These are phyloP conservation scores for Cyprinus carpio DNA, from an alignment of 2,113 vertebrate genomes.

Conservation along the genomic window DNA sequence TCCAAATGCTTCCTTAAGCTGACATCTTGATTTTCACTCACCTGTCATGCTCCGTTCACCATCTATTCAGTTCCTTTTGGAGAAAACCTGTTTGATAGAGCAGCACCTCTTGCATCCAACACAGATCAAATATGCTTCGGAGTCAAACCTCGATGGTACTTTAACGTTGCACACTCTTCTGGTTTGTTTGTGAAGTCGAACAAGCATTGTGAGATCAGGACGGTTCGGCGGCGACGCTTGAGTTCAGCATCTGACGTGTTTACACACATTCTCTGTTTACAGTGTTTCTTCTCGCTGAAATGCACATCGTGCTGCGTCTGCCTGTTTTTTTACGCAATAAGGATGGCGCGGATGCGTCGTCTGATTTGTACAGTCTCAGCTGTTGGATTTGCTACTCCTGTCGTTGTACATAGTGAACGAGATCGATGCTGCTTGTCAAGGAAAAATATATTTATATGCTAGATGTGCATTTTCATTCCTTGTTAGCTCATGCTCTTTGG, in stretches of 20 bases:
- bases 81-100: not conserved
- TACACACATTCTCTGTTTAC: constrained; percentile 70
- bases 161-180: constrained; percentile 51
- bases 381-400: constrained; percentile 51
- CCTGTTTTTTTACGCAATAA: constrained; percentile 57
- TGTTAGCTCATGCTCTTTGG: constrained; percentile 47
- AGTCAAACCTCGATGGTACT: constrained; percentile 58
- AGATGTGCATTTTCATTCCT: constrained; percentile 55
- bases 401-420: constrained; percentile 48
- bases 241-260: constrained; percentile 59
- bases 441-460: constrained; percentile 55
- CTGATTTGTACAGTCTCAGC: constrained; percentile 23
- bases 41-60: not conserved
- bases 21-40: not conserved
- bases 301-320: constrained; percentile 43
- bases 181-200: not conserved
- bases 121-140: not conserved
- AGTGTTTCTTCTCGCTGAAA: constrained; percentile 63
- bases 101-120: not conserved
- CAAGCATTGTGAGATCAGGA: not conserved
- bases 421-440: constrained; percentile 44
- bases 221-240: not conserved
- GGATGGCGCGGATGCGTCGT: constrained; percentile 53
- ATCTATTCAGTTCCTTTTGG: not conserved
- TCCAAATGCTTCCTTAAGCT: not conserved